A percentile compares a stretch with the other conserved stretches of the same genome.
Conservation (phyloP, 2,797 vertebrate species). For the Enteromius unitaeniatus region DNA sequence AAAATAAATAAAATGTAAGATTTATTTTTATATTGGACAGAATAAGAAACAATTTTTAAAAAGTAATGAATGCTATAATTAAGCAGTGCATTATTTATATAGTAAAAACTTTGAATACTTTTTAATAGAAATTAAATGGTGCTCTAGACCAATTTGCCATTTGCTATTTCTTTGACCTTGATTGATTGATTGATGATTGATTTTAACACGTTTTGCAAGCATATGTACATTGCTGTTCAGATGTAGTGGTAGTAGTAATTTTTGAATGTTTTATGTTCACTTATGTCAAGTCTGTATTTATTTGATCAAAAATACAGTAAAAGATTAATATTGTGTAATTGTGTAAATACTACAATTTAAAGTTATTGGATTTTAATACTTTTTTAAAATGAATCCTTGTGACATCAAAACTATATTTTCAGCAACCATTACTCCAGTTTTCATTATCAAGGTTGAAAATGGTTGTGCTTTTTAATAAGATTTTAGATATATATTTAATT, state of each 20-base stretch:
- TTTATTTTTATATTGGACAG: neutral
- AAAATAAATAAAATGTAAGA: neutral
- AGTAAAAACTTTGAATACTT: neutral
- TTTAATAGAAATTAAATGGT: neutral
- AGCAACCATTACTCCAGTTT: neutral
- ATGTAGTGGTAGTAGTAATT: neutral
- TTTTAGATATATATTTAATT: neutral
- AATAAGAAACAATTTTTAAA: neutral
- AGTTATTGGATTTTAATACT: neutral
- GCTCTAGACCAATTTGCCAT: neutral
- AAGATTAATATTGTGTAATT: neutral
- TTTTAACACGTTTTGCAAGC: neutral
- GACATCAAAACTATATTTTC: neutral
- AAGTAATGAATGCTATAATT: neutral
- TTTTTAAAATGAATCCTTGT: neutral
- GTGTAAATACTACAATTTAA: neutral
- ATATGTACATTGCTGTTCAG: neutral
- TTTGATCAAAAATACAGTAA: neutral
- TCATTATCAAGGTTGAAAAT: neutral
- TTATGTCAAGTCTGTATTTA: neutral
- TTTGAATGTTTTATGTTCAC: neutral
- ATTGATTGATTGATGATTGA: neutral
- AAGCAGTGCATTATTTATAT: neutral
- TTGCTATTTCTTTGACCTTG: neutral
- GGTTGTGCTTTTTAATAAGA: neutral